Base-by-base conservation (phyloP, 2,797 vertebrate genomes). In the Tangara arthus region DNA sequence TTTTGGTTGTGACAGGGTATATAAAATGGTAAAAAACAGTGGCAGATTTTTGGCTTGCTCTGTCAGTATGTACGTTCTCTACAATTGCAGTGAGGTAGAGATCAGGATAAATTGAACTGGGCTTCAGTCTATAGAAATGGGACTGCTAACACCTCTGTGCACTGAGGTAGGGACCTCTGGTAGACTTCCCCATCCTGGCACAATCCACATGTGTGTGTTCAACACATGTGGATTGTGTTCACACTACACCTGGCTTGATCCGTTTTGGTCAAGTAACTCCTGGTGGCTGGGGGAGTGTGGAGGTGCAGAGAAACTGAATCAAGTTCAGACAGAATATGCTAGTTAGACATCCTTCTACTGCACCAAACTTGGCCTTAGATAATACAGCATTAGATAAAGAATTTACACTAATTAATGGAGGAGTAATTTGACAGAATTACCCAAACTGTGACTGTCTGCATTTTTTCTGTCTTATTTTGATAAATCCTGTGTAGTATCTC, bases 131-230 rank as follows among this genome's bases (percentile, higher is more conserved):
- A 0, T 47, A 42, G 46, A 57, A 68, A 26, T 23, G 26, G 28
- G 13, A 56, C 71, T 70, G 64, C 21, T 14, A 27, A 1, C 30
- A 68, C 18, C 27, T 59, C 18, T 39, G 12, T 49, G 41, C 27
- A 19, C 47, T 21, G 55, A 59, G 23, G 10, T 50, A 1, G 11
- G 16, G 34, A 52, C 27, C 28, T 15, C 23, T 1, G 0, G 15
- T 49, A 39, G 27, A 8, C 24, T 50, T 69, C 13, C 28, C 24
- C 19, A 10, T 42, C n/a, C 49, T 52, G 21, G 21, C 47, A 46
- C 28, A 23, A 19, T 21, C 35, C 32, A 56, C 26, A 1, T 0
- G 0, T 0, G 1, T 0, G 49, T 15, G 47, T 15, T 24, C 22
- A 47, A 47, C 44, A 13, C 22, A 23, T 23, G 22, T 26, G 47